Percentiles rank a stretch among this genome's conserved stretches.
Evolutionary conservation across 2,113 vertebrate species (phyloP).

Genomic region (Uria aalge): DNA sequence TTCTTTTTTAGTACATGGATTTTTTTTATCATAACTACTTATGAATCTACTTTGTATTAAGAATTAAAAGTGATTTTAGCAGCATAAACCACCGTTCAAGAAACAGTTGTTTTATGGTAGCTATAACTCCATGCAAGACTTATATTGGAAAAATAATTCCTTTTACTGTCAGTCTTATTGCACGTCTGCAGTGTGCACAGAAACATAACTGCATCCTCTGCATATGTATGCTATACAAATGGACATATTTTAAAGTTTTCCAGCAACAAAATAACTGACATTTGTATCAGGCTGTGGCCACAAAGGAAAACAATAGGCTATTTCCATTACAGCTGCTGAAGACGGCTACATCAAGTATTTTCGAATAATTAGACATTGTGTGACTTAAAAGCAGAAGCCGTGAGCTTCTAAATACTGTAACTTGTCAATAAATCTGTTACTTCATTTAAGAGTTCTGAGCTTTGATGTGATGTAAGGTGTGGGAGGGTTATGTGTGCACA

Average conservation of each 20-base stretch:
- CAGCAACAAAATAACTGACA: neutral
- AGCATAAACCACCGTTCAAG: neutral
- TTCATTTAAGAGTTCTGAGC: slow-evolving; percentile 3
- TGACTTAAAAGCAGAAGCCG: neutral
- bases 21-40: neutral
- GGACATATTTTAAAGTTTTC: neutral
- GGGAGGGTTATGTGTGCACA: neutral
- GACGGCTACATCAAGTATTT: neutral
- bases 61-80: neutral
- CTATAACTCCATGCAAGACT: slow-evolving; percentile 16
- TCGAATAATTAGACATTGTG: neutral
- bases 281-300: neutral
- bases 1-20: neutral
- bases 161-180: slow-evolving; percentile 7
- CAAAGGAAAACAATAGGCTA: neutral
- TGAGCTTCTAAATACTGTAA: slow-evolving; percentile 20
- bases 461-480: neutral
- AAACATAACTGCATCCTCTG: neutral
- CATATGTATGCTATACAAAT: neutral
- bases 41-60: neutral
- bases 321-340: neutral
- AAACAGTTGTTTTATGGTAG: neutral
- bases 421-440: slow-evolving; percentile 57
- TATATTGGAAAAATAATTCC: neutral
- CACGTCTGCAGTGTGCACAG: neutral